Conservation (phyloP, 2,888 invertebrate species). For the Rutpela maculata region DNA sequence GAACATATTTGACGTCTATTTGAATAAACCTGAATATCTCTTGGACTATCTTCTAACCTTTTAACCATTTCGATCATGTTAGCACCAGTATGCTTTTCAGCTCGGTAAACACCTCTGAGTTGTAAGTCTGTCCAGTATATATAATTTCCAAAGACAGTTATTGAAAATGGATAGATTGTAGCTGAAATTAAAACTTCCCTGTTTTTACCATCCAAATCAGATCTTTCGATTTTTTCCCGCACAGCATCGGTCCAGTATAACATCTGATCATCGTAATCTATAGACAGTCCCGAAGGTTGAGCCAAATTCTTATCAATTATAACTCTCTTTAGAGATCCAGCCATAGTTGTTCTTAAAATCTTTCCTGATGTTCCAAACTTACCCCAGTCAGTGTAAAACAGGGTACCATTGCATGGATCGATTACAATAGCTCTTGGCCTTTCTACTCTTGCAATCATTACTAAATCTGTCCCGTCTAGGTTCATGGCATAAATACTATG, state of each 20-base stretch:
- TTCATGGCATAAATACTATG: conserved; percentile 97
- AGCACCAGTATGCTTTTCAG: conserved; percentile 97
- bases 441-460: conserved; percentile 95
- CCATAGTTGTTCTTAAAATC: conserved; percentile 97
- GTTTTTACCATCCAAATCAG: conserved; percentile 87
- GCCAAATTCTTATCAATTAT: conserved; percentile 93
- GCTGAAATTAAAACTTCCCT: conserved; percentile 91
- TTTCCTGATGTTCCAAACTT: conserved; percentile 94
- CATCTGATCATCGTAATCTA: conserved; percentile 95
- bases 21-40: conserved; percentile 94
- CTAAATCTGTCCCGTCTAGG: conserved; percentile 88
- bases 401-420: conserved; percentile 95
- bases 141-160: conserved; percentile 91
- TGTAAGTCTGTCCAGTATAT: conserved; percentile 98
- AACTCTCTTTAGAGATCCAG: conserved; percentile 91
- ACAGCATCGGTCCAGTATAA: conserved; percentile 99
- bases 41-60: conserved; percentile 92
- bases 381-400: conserved; percentile 98
- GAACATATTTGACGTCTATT: conserved; percentile 86
- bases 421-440: conserved; percentile 96
- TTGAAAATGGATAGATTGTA: conserved; percentile 96
- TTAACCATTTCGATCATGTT: conserved; percentile 96
- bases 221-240: conserved; percentile 94
- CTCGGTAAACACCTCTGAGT: conserved; percentile 94
- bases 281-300: conserved; percentile 95